phyloP scores from a whole-genome alignment of 2,797 vertebrate species.

The Rhinichthys osculus region DNA sequence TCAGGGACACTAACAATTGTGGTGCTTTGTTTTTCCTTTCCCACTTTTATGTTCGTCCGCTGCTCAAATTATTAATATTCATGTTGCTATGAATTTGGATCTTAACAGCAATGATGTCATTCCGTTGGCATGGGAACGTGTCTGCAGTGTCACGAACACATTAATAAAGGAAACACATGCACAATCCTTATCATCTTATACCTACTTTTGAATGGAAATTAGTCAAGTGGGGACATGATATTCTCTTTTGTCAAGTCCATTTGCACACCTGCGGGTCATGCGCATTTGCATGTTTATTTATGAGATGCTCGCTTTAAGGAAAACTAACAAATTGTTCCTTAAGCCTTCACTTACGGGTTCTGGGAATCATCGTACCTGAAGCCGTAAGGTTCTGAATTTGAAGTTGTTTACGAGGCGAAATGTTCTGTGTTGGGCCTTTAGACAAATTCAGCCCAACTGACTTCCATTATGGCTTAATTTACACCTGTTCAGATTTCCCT shows the following conservation, averaged over 20 bases:
- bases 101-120: conserved; percentile 38
- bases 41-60: neutral
- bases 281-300: conserved; percentile 25
- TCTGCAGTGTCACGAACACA: neutral
- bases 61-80: conserved; percentile 22
- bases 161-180: conserved; percentile 11
- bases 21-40: neutral
- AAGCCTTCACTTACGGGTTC: conserved; percentile 2
- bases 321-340: conserved; percentile 13
- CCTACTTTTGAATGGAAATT: conserved; percentile 5
- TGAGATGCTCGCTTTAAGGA: conserved; percentile 21
- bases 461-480: conserved; percentile 2
- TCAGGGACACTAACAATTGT: neutral
- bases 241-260: conserved; percentile 9
- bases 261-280: neutral
- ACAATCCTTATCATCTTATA: conserved; percentile 22
- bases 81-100: conserved; percentile 16
- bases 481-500: neutral
- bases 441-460: conserved; percentile 1
- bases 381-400: conserved; percentile 12
- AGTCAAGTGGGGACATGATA: conserved; percentile 4
- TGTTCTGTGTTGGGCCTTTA: conserved; percentile 3
- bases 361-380: neutral
- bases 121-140: conserved; percentile 48
- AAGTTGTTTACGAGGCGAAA: conserved; percentile 22